Conservation (phyloP, 2,888 invertebrate genomes). For the Morinoia aosen region DNA sequence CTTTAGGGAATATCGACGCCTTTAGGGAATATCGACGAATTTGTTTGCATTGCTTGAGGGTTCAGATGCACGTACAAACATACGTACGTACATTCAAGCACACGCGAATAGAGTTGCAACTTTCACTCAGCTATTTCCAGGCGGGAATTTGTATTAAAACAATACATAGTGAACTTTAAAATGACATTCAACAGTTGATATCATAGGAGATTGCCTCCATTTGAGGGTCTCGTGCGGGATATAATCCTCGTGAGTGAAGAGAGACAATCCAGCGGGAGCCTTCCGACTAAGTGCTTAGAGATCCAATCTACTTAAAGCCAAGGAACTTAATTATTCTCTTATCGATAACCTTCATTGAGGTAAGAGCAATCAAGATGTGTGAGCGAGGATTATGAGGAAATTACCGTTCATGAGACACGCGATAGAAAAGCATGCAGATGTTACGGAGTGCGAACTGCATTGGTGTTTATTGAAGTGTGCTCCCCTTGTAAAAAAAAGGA, state of each 20-base stretch:
- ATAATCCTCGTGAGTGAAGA: background rate
- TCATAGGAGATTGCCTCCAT: background rate
- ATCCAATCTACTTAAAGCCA: background rate
- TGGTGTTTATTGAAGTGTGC: background rate
- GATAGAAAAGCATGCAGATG: background rate
- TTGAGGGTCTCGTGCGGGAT: background rate
- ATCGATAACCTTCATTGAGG: conserved; percentile 16
- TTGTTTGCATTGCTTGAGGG: too few species aligned
- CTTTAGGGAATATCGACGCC: too few species aligned
- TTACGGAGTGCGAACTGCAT: background rate
- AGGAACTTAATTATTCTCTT: conserved; percentile 44
- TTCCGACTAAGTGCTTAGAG: background rate
- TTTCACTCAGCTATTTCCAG: background rate
- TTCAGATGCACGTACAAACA: too few species aligned
- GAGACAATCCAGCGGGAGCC: background rate
- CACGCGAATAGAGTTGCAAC: background rate
- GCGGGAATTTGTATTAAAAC: background rate
- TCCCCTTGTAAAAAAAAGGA: background rate
- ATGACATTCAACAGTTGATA: background rate
- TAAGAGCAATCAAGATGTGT: conserved; percentile 43
- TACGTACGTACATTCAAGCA: background rate
- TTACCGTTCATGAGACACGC: background rate
- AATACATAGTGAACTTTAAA: background rate
- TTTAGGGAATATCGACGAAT: too few species aligned
- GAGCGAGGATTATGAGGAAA: background rate